Percentiles rank a stretch among this genome's conserved stretches.
Conservation (phyloP, 2,797 vertebrate genomes). For the Gobio occitaniae region DNA sequence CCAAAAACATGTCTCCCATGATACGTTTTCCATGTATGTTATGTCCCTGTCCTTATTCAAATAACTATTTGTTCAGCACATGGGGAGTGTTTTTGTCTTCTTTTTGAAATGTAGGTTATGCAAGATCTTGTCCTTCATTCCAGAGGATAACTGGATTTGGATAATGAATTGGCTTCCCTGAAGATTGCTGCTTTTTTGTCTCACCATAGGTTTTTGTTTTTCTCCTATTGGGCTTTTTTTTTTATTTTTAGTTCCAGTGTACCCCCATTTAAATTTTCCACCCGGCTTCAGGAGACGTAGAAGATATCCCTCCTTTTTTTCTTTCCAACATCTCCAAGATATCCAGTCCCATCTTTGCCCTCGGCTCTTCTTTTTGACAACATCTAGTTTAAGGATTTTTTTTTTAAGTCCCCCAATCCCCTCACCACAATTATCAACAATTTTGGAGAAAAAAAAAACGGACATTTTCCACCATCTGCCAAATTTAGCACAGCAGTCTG, state of each 20-base stretch:
- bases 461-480: slow-evolving; percentile 62
- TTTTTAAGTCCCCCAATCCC: slow-evolving; percentile 45
- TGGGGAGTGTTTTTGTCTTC: slow-evolving; percentile 75
- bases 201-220: slow-evolving; percentile 8
- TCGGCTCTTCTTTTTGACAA: slow-evolving; percentile 41
- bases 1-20: not conserved
- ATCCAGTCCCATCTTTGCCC: slow-evolving; percentile 44
- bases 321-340: slow-evolving; percentile 62
- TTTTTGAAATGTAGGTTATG: slow-evolving; percentile 75
- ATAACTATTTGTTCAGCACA: slow-evolving; percentile 55
- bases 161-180: slow-evolving; percentile 71
- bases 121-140: slow-evolving; percentile 70
- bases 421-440: slow-evolving; percentile 57
- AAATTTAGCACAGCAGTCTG: slow-evolving; percentile 75
- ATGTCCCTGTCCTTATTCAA: slow-evolving; percentile 18
- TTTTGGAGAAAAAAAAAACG: slow-evolving; percentile 60
- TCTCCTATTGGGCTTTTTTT: slow-evolving; percentile 4
- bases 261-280: slow-evolving; percentile 57
- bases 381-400: slow-evolving; percentile 71
- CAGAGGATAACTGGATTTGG: slow-evolving; percentile 70
- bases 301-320: slow-evolving; percentile 46
- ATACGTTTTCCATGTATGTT: not conserved
- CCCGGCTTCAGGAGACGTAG: slow-evolving; percentile 45
- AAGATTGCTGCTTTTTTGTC: slow-evolving; percentile 68
- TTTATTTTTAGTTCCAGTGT: slow-evolving; percentile 47